phyloP scores from a whole-genome alignment of 2,888 invertebrate genomes.

The Hirtodrosophila histrioides region DNA sequence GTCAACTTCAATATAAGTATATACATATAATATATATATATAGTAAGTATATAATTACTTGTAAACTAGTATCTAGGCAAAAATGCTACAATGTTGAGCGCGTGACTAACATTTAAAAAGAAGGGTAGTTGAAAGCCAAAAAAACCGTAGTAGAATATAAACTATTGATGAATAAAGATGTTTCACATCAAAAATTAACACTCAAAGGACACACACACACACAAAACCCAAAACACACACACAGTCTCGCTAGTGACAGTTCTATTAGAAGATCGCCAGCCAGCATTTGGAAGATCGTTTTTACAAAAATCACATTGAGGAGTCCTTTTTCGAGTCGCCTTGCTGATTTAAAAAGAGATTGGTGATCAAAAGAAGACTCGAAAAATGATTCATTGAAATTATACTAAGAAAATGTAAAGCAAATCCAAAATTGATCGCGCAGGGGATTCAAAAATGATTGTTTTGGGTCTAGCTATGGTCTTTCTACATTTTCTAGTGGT shows the following conservation, averaged over 20 bases:
- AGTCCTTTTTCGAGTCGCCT: neutral
- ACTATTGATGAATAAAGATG: neutral
- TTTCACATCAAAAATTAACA: neutral
- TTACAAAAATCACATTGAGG: neutral
- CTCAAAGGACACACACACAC: constrained; percentile 1
- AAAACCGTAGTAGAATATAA: constrained; percentile 18
- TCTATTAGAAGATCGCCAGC: too few relatives aligned
- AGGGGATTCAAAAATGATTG: neutral
- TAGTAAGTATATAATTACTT: constrained; percentile 24
- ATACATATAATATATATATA: neutral
- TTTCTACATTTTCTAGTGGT: too few relatives aligned
- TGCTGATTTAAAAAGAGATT: neutral
- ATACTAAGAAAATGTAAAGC: neutral
- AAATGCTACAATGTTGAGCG: constrained; percentile 20
- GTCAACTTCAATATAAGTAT: constrained; percentile 47
- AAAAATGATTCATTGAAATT: neutral
- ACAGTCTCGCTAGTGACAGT: constrained; percentile 1
- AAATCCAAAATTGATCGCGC: constrained; percentile 1
- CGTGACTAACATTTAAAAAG: too few relatives aligned
- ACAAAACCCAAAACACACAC: too few relatives aligned
- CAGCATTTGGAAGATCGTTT: neutral
- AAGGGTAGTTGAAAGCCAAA: too few relatives aligned
- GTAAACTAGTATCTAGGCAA: constrained; percentile 32
- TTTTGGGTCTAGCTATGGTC: too few relatives aligned
- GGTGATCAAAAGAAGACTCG: too few relatives aligned